Conservation (phyloP, 1,140 invertebrate genomes). For the Diachasma alloeum region DNA sequence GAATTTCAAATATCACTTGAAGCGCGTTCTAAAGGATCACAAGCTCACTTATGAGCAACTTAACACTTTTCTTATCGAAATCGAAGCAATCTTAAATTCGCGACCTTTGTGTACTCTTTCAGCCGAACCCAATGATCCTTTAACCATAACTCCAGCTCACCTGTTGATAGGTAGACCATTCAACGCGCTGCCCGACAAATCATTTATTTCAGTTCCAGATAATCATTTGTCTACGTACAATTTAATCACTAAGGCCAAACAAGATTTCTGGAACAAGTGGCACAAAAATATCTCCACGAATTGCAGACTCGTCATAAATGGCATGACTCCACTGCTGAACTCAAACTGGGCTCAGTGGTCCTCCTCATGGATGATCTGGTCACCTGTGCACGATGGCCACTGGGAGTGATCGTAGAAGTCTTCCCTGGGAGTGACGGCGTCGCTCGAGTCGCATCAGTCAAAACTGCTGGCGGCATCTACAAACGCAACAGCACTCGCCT, state of each 20-base stretch:
- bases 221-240: not conserved
- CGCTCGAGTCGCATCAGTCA: not conserved
- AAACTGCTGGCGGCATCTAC: not conserved
- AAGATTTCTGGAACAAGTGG: not conserved
- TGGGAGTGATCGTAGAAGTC: not conserved
- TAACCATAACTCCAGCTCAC: too few relatives aligned
- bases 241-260: not conserved
- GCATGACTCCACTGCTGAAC: too few relatives aligned
- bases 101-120: too few relatives aligned
- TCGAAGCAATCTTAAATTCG: too few relatives aligned
- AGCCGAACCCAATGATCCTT: too few relatives aligned
- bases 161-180: too few relatives aligned
- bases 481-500: not conserved
- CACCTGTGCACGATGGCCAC: not conserved
- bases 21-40: too few relatives aligned
- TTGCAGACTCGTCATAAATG: too few relatives aligned
- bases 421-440: not conserved
- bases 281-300: not conserved
- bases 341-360: too few relatives aligned
- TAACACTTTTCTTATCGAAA: too few relatives aligned
- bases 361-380: too few relatives aligned
- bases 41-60: too few relatives aligned
- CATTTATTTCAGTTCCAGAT: not conserved
- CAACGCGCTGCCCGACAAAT: not conserved
- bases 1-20: not conserved